These are phyloP conservation scores for Setipinna tenuifilis DNA, from an alignment of 2,797 vertebrate genomes.

Conservation along the genomic window DNA sequence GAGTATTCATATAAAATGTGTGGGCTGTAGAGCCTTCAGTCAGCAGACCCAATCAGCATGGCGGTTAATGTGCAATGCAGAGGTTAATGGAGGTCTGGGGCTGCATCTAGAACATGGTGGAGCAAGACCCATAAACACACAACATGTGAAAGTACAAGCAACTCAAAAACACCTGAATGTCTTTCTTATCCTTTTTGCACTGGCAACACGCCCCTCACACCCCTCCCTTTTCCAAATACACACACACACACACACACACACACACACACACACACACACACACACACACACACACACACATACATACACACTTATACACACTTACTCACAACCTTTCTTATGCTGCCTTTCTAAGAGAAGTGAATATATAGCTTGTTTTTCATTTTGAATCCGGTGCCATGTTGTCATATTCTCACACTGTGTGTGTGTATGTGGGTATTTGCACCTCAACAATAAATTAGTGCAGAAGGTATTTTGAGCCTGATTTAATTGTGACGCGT, in stretches of 20 bases:
- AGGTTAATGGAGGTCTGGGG: slow-evolving; percentile 51
- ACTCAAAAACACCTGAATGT: slow-evolving; percentile 24
- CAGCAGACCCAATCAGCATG: slow-evolving; percentile 51
- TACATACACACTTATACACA: slow-evolving; percentile 40
- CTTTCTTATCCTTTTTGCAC: neutral
- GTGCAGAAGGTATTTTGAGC: neutral
- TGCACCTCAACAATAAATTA: too few relatives aligned
- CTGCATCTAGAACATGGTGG: slow-evolving; percentile 47
- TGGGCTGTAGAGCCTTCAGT: slow-evolving; percentile 39
- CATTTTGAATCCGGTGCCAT: neutral
- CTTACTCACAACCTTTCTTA: slow-evolving; percentile 34
- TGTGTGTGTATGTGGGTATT: neutral
- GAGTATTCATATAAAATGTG: slow-evolving; percentile 31
- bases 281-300: neutral
- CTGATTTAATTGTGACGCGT: neutral
- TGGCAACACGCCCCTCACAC: neutral
- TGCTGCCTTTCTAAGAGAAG: neutral
- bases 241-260: neutral
- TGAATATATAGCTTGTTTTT: neutral
- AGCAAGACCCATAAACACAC: slow-evolving; percentile 20
- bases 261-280: slow-evolving; percentile 23
- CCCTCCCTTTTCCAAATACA: neutral
- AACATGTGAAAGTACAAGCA: slow-evolving; percentile 25
- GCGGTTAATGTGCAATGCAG: slow-evolving; percentile 35
- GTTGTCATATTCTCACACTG: neutral